Percentiles rank a stretch among this genome's conserved stretches.
Evolutionary conservation across 2,888 invertebrate genomes (phyloP).

Genomic region (Cremastinae sp.): DNA sequence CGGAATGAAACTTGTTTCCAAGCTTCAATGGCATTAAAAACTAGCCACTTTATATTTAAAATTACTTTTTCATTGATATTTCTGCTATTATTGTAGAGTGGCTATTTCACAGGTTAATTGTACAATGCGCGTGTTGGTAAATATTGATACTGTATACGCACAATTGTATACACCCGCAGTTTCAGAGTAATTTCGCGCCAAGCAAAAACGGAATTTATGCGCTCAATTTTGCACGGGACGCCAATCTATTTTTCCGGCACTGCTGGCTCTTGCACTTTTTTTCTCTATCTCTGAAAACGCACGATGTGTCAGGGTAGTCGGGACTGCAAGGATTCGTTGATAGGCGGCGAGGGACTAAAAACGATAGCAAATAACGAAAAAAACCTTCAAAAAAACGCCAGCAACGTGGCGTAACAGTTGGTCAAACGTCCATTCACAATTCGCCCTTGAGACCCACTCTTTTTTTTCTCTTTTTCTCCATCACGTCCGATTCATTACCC

Average conservation of each 20-base stretch:
- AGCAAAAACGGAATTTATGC: constrained; percentile 31
- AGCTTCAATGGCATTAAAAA: neutral
- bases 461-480: constrained; percentile 30
- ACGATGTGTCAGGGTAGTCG: constrained; percentile 36
- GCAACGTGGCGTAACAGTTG: constrained; percentile 30
- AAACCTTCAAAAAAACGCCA: constrained; percentile 27
- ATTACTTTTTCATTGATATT: constrained; percentile 25
- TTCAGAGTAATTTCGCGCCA: constrained; percentile 25
- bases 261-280: constrained; percentile 14
- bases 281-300: constrained; percentile 34
- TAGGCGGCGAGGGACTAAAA: constrained; percentile 36
- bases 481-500: constrained; percentile 55
- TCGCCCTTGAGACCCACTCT: constrained; percentile 17
- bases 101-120: constrained; percentile 37
- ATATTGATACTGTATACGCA: constrained; percentile 19
- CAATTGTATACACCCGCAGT: constrained; percentile 27
- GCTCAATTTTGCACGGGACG: constrained; percentile 38
- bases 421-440: constrained; percentile 42
- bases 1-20: too few relatives aligned
- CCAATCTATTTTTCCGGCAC: constrained; percentile 41
- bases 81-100: constrained; percentile 31
- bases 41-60: constrained; percentile 7
- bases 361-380: constrained; percentile 42
- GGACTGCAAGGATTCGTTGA: constrained; percentile 39
- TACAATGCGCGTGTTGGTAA: constrained; percentile 31